These are phyloP conservation scores for Bombylius discolor DNA, from an alignment of 2,888 invertebrate species.

Conservation along the genomic window DNA sequence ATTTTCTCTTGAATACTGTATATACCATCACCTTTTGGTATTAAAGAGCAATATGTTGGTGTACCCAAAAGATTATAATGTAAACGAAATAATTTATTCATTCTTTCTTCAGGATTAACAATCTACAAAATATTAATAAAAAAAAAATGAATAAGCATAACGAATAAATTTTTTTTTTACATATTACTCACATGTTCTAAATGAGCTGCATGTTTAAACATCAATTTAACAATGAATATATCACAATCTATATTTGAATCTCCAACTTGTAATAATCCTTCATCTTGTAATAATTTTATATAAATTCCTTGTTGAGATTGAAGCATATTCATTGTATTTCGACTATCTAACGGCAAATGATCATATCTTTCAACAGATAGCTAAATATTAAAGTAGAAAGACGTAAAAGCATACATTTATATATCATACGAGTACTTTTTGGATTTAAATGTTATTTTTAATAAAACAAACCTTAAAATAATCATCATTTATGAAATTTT, in stretches of 20 bases:
- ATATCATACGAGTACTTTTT: not conserved
- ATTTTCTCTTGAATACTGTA: conserved; percentile 37
- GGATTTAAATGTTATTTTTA: too few species aligned
- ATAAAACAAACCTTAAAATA: not conserved
- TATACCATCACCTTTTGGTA: conserved; percentile 24
- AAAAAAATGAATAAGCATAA: not conserved
- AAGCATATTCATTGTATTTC: conserved; percentile 25
- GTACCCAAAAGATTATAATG: conserved; percentile 30
- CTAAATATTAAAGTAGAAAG: too few species aligned
- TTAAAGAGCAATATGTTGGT: conserved; percentile 23
- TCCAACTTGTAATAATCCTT: conserved; percentile 32
- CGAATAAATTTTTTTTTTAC: not conserved
- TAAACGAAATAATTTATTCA: conserved; percentile 14
- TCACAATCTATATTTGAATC: conserved; percentile 27
- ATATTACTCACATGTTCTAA: conserved; percentile 15
- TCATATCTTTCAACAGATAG: too few species aligned
- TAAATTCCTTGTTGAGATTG: conserved; percentile 30
- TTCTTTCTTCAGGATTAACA: conserved; percentile 15
- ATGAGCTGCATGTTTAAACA: conserved; percentile 24
- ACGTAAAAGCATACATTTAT: too few species aligned
- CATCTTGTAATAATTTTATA: conserved; percentile 27
- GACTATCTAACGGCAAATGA: too few species aligned
- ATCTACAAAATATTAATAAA: conserved; percentile 10
- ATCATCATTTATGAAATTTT: not conserved
- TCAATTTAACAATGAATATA: conserved; percentile 27